Evolutionary conservation across 2,113 vertebrate genomes (phyloP).

Genomic region (Muntiacus muntjak): DNA sequence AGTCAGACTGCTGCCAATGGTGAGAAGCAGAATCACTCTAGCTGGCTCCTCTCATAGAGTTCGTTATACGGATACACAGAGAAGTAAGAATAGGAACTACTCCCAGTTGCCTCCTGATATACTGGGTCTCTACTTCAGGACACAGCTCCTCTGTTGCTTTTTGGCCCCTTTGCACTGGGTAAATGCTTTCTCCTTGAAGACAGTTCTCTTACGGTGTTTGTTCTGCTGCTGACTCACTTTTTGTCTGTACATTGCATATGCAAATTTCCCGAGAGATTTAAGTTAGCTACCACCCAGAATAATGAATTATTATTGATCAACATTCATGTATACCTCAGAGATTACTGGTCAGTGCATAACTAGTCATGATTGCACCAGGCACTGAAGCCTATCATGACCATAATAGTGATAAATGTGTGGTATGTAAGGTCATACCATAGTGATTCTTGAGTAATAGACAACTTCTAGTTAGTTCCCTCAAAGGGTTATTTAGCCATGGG

Average conservation of each 20-base stretch:
- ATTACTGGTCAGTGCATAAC: background rate
- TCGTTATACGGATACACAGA: background rate
- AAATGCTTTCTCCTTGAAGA: background rate
- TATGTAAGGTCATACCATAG: background rate
- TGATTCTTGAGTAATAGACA: background rate
- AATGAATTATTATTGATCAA: background rate
- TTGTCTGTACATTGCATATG: background rate
- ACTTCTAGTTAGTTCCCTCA: background rate
- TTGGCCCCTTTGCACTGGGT: background rate
- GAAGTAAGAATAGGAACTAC: background rate
- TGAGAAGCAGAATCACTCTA: background rate
- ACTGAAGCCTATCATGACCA: background rate
- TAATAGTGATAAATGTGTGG: background rate
- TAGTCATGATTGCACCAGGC: background rate
- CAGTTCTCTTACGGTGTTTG: background rate
- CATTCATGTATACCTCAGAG: background rate
- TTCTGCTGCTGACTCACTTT: background rate
- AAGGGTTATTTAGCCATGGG: background rate
- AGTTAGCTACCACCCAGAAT: background rate
- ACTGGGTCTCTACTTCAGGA: background rate
- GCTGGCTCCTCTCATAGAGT: background rate
- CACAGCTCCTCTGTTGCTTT: background rate
- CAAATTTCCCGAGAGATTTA: background rate
- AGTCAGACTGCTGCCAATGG: background rate
- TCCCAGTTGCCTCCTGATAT: background rate